Conservation (phyloP, 92 coral and sea anemone genomes). For the Epizoanthus ramosus region DNA sequence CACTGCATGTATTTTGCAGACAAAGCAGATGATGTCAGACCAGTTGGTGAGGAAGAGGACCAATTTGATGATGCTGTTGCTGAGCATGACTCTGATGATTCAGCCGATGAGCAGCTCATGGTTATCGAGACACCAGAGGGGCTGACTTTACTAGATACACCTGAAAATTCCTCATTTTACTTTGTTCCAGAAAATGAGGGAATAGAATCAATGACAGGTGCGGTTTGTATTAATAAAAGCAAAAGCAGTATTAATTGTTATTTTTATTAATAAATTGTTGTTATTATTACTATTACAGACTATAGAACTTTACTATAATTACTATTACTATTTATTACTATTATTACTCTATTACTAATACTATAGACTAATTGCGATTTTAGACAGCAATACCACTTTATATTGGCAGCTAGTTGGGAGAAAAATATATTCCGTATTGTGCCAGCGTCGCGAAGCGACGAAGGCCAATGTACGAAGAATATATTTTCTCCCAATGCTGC, state of each 20-base stretch:
- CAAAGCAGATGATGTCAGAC: not conserved
- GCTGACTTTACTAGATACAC: slow-evolving; percentile 81
- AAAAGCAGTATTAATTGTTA: not conserved
- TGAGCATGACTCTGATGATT: slow-evolving; percentile 53
- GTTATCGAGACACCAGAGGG: slow-evolving; percentile 97
- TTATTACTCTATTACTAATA: too few species aligned
- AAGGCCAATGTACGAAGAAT: too few species aligned
- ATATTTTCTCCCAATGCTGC: too few species aligned
- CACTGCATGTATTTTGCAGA: not conserved
- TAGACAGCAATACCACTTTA: too few species aligned
- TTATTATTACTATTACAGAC: too few species aligned
- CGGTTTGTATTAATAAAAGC: not conserved
- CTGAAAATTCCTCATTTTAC: slow-evolving; percentile 73
- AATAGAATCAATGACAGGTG: slow-evolving; percentile 77
- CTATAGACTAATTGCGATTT: too few species aligned
- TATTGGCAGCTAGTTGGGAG: too few species aligned
- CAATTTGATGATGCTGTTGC: slow-evolving; percentile 19
- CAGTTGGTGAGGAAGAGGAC: slow-evolving; percentile 39
- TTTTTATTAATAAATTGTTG: not conserved
- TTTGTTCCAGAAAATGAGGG: slow-evolving; percentile 81
- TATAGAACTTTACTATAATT: too few species aligned
- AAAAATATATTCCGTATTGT: too few species aligned
- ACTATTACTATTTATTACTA: too few species aligned
- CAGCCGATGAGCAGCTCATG: slow-evolving; percentile 75
- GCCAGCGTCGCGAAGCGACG: too few species aligned